Conservation (phyloP, 2,113 vertebrate species). For the human region GRCh38 chr9:119465001-119465500, state of each 20-base stretch:
- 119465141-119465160: constrained; percentile 18
- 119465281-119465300: not conserved
- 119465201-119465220: not conserved
- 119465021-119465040: not conserved
- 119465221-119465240: not conserved
- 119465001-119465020: constrained; percentile 35
- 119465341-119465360: not conserved
- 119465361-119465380: not conserved
- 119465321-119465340: not conserved
- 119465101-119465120: not conserved
- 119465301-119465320: not conserved
- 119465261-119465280: not conserved
- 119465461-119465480: too few relatives aligned
- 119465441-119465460: too few relatives aligned
- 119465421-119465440: too few relatives aligned
- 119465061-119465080: not conserved
- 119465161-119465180: not conserved
- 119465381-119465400: not conserved
- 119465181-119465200: not conserved
- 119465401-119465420: not conserved
- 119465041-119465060: not conserved
- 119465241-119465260: not conserved
- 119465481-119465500: too few relatives aligned
- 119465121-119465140: not conserved
- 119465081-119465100: not conserved